Percentiles rank a stretch among this genome's conserved stretches.
These are phyloP conservation scores for Marisa cornuarietis DNA, from an alignment of 1,140 invertebrate genomes.

Conservation along the genomic window DNA sequence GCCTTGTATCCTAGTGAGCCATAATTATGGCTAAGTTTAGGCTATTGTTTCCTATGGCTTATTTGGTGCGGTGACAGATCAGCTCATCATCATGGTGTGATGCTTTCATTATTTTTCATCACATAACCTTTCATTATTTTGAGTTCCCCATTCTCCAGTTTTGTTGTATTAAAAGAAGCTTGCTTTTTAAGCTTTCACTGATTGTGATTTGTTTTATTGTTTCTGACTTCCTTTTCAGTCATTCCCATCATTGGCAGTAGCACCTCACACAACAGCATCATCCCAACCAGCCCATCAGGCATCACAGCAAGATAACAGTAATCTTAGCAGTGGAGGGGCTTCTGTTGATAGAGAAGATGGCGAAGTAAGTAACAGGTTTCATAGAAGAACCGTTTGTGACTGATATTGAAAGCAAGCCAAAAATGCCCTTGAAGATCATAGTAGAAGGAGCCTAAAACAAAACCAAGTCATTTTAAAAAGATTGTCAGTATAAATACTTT, in stretches of 20 bases:
- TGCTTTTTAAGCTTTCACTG: background rate
- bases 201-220: no score
- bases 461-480: no score
- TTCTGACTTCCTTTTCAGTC: slow-evolving; percentile 6
- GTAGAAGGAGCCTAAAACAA: no score
- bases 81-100: no score
- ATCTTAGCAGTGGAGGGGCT: slow-evolving; percentile 32
- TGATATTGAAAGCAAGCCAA: no score
- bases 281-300: slow-evolving; percentile 21
- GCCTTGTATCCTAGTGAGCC: no score
- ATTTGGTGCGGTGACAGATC: background rate
- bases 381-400: no score
- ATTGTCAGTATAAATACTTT: no score
- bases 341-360: slow-evolving; percentile 35
- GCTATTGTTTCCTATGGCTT: no score
- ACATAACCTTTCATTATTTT: background rate
- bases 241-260: slow-evolving; percentile 1
- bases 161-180: background rate
- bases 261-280: slow-evolving; percentile 12
- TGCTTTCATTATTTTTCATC: no score
- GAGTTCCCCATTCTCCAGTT: background rate
- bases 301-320: slow-evolving; percentile 33
- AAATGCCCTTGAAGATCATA: no score
- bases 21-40: no score
- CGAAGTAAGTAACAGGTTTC: slow-evolving; percentile 22